Conservation (phyloP, 2,888 invertebrate species). For the Pherbina coryleti region DNA sequence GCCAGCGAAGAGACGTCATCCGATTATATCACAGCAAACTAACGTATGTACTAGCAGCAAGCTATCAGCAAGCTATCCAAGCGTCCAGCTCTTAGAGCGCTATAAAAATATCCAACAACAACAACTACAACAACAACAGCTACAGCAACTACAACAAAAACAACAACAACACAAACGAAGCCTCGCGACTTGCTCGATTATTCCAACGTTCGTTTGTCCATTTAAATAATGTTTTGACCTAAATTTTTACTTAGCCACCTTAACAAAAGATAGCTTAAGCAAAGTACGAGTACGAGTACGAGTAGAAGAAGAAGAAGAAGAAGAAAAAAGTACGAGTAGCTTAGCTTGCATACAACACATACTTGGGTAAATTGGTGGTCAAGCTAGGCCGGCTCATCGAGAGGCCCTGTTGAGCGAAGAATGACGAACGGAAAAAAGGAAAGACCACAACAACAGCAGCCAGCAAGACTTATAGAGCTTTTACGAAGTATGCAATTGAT, state of each 20-base stretch:
- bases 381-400: constrained; percentile 6
- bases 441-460: not conserved
- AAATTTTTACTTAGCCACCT: constrained; percentile 55
- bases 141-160: not conserved
- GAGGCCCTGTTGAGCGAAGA: too few species aligned
- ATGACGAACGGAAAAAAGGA: not conserved
- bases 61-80: not conserved
- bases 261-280: constrained; percentile 44
- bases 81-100: not conserved
- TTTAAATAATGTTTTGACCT: constrained; percentile 58
- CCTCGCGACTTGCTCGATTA: not conserved
- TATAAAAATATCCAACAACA: not conserved
- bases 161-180: not conserved
- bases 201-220: constrained; percentile 50
- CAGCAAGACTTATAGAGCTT: too few species aligned
- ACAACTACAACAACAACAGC: not conserved
- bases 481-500: not conserved
- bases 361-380: not conserved
- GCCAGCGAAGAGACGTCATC: not conserved
- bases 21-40: constrained; percentile 31
- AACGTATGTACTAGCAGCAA: not conserved
- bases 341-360: not conserved
- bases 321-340: not conserved
- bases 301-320: not conserved
- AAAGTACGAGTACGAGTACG: not conserved